phyloP scores from a whole-genome alignment of 2,797 vertebrate genomes.

The Schizopygopsis malacanthus region DNA sequence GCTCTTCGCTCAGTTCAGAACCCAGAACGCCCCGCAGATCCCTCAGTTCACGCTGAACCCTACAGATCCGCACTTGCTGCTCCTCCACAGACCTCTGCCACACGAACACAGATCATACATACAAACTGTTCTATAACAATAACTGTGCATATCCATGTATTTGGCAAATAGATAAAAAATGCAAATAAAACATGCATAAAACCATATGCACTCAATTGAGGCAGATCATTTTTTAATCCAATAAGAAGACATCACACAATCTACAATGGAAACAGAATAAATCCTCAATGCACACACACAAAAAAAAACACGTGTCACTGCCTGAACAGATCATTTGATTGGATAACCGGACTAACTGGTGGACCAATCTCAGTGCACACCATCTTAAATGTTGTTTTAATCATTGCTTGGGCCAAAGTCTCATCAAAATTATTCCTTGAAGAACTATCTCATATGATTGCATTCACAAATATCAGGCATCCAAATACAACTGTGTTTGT shows the following conservation, averaged over 20 bases:
- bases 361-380: background rate
- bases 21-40: slow-evolving; percentile 79
- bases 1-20: slow-evolving; percentile 77
- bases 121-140: background rate
- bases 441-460: background rate
- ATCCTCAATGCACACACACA: background rate
- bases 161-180: background rate
- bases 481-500: no score
- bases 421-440: background rate
- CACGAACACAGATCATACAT: slow-evolving; percentile 20
- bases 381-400: no score
- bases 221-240: background rate
- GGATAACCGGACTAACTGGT: background rate
- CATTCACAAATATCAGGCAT: background rate
- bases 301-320: no score
- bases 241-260: background rate
- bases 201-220: no score
- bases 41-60: slow-evolving; percentile 78
- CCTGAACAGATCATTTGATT: background rate
- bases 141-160: background rate
- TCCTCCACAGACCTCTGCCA: slow-evolving; percentile 69
- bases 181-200: no score
- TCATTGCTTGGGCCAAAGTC: background rate
- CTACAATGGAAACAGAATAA: background rate
- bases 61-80: slow-evolving; percentile 70